Evolutionary conservation across 92 coral and sea anemone species (phyloP), one percentile per base, ranked within the genome.

Genomic region (Phenganax subtilis): DNA sequence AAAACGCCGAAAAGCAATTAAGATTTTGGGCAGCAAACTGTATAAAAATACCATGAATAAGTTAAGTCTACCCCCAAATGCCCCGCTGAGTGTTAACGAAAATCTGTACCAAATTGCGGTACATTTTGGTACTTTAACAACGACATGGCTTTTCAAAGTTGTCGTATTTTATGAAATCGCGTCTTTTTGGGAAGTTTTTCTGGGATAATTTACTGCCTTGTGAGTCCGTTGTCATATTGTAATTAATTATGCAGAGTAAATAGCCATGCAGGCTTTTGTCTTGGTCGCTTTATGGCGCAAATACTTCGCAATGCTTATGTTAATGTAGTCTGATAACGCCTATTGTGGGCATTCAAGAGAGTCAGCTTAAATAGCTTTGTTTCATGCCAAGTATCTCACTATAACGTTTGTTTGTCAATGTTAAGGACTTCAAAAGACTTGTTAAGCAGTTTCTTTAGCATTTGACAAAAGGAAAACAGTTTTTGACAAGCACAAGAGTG

Each of bases 331-430:
- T 97, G 87, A 96, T 92, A 96, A 92, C 91, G 89, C 79, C 89
- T 81, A 92, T 96, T 96, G 99, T 96, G 88, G 91, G 73, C 96
- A 92, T 86, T 93, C 99, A 96, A 90, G 96, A 97, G 91, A 85
- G 89, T 88, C 89, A 90, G 89, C 91, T 93, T 96, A 96, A 96
- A 96, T 92, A 96, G 97, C 99, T 88, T 96, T 96, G 97, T 96
- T 85, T 88, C 74, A 84, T 85, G 84, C 89, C 87, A 81, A 92
- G 87, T 88, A 87, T 85, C 83, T 87, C 89, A 91, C 89, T 82
- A 84, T 85, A 75, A 72, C 86, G 91, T 90, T 87, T 90, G 89
- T 91, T 89, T 87, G 89, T 37, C 80, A 80, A 83, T 54, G 86
- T 89, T 81, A 88, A 86, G 90, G 89, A 84, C 88, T 96, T 96